Evolutionary conservation across 2,888 invertebrate genomes (phyloP).

Genomic region (Dryococelus australis): DNA sequence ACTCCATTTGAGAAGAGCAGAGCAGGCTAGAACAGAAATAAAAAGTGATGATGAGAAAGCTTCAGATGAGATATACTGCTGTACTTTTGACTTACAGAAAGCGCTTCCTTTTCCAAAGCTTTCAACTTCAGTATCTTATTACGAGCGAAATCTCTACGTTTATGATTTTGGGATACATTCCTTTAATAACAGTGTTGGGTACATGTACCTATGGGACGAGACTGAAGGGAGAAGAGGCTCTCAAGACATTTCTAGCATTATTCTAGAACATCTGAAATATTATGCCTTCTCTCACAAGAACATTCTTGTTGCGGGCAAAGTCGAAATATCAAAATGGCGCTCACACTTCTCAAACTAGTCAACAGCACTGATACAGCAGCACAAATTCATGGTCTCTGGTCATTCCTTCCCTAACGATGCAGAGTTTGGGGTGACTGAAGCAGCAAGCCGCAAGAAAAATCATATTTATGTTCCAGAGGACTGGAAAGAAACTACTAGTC

Average conservation of each 20-base stretch:
- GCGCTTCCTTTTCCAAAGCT: not conserved
- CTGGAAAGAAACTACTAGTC: not conserved
- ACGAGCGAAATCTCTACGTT: not conserved
- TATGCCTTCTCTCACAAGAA: not conserved
- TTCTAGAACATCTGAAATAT: not conserved
- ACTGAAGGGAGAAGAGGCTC: not conserved
- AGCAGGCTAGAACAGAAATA: slow-evolving; percentile 3
- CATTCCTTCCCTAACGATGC: not conserved
- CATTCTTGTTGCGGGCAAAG: not conserved
- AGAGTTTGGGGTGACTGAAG: slow-evolving; percentile 20
- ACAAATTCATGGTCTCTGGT: not conserved
- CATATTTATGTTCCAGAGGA: not conserved
- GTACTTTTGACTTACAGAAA: slow-evolving; percentile 5
- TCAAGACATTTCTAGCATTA: not conserved
- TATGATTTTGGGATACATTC: not conserved
- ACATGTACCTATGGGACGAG: slow-evolving; percentile 22
- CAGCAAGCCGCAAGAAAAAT: not conserved
- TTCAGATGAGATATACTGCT: not conserved
- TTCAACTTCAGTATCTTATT: not conserved
- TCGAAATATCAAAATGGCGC: not conserved
- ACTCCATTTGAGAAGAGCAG: not conserved
- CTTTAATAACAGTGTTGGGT: not conserved
- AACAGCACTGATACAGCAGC: not conserved
- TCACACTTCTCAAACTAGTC: not conserved
- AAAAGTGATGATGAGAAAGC: not conserved